These are phyloP conservation scores for Microctenopoma stevenorrisi DNA, from an alignment of 2,797 vertebrate species.

Conservation along the genomic window DNA sequence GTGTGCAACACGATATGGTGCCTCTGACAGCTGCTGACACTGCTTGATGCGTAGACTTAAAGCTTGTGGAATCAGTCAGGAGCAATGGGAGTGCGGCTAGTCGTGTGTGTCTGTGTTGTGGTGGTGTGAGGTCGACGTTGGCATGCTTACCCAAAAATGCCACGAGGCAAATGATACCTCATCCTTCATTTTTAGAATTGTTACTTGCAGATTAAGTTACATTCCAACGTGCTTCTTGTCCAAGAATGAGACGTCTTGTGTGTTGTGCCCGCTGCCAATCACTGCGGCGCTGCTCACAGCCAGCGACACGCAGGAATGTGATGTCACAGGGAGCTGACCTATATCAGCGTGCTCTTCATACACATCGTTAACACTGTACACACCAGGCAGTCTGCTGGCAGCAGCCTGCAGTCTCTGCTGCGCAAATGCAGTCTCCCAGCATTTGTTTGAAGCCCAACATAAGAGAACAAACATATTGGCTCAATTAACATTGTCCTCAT, in stretches of 20 bases:
- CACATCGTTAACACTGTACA: constrained; percentile 47
- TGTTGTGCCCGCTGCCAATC: constrained; percentile 42
- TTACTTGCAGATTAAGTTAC: constrained; percentile 65
- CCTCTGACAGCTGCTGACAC: constrained; percentile 75
- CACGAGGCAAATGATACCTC: constrained; percentile 67
- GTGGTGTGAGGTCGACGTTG: constrained; percentile 40
- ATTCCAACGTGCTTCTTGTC: constrained; percentile 40
- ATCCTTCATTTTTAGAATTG: constrained; percentile 60
- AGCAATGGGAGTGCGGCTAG: constrained; percentile 25
- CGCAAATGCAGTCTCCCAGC: constrained; percentile 13
- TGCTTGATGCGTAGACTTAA: constrained; percentile 62
- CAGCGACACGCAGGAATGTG: constrained; percentile 57
- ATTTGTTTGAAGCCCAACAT: constrained; percentile 26
- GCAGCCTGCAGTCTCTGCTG: background rate
- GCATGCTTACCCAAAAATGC: constrained; percentile 56
- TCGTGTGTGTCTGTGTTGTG: constrained; percentile 32
- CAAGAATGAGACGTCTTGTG: constrained; percentile 40
- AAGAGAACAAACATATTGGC: constrained; percentile 36
- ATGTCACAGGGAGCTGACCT: constrained; percentile 58
- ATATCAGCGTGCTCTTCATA: constrained; percentile 45
- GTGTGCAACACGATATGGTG: constrained; percentile 68
- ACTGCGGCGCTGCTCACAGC: constrained; percentile 25
- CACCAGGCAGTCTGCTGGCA: constrained; percentile 2
- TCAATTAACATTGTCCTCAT: constrained; percentile 46
- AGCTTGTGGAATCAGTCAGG: constrained; percentile 65